Percentiles rank a stretch among this genome's conserved stretches.
Conservation (phyloP, 2,888 invertebrate genomes). For the Nezara viridula region DNA sequence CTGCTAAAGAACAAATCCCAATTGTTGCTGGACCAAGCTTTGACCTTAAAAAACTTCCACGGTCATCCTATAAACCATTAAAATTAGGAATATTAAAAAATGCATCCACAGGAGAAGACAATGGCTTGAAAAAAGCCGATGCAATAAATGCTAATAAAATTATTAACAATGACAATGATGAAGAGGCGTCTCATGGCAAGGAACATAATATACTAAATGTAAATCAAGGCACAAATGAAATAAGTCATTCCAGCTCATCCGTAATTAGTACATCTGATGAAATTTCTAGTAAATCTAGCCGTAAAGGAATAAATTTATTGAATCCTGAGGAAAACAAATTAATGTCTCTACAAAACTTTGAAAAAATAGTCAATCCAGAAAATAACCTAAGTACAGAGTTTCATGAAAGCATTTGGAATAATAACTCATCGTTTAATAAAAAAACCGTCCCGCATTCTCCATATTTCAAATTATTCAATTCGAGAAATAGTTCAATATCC, state of each 20-base stretch:
- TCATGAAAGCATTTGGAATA: neutral
- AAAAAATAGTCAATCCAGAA: neutral
- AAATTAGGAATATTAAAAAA: conserved; percentile 28
- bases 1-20: neutral
- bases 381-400: neutral
- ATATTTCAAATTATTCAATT: conserved; percentile 7
- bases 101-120: neutral
- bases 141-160: neutral
- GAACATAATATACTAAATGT: neutral
- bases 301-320: neutral
- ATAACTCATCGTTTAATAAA: neutral
- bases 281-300: neutral
- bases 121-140: neutral
- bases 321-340: neutral
- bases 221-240: neutral
- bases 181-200: neutral
- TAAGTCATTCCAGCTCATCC: neutral
- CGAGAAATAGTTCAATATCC: neutral
- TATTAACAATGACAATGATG: neutral
- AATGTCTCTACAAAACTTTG: neutral
- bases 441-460: neutral
- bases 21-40: neutral
- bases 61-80: neutral
- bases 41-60: neutral
- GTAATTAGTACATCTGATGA: conserved; percentile 1